Evolutionary conservation across 2,797 vertebrate genomes (phyloP), one percentile per base, ranked within the genome.

Genomic region (Acipenser transmontanus): DNA sequence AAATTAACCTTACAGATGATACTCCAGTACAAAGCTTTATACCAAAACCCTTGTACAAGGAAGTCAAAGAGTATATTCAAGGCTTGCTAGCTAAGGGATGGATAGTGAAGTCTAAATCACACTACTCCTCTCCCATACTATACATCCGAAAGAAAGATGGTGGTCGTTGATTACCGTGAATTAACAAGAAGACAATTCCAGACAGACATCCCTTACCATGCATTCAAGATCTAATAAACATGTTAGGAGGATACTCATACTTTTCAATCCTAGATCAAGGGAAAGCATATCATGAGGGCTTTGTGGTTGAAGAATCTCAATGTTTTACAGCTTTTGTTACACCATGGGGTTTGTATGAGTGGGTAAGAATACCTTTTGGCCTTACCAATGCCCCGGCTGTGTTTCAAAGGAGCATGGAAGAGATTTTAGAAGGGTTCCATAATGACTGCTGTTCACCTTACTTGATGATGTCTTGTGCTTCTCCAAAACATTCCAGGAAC

Each of bases 31-130:
- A 34, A 34, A 65, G 54, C 54, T 8, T 13, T 20, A 54, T 65
- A 62, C 0, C 69, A 9, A 69, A 68, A 7, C 65, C 69, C 7
- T 61, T 69, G 10, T 71, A 66, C 61, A 64, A 51, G 1, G 74
- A 75, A 49, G 64, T 72, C 0, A 72, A 70, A 48, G 66, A 73
- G 3, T 61, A 76, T n/a, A 62, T 74, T 0, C 66, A 71, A 14
- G 20, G 66, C 7, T 12, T 66, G 1, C 49, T 14, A 8, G 49
- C 14, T 6, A 8, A 17, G 9, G 54, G 52, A 1, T 70, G 64
- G 67, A 69, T 69, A 6, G 50, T 51, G 1, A 73, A 64, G 4
- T 70, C 64, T 6, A 57, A n/a, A 17, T 70, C 69, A 11, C 5
- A 20, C 4, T 66, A 66, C 14, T 66, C 20, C 34, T 66, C 64